These are phyloP conservation scores for Pseudolaguvia tuberculata DNA, from an alignment of 2,113 vertebrate species.

Conservation along the genomic window DNA sequence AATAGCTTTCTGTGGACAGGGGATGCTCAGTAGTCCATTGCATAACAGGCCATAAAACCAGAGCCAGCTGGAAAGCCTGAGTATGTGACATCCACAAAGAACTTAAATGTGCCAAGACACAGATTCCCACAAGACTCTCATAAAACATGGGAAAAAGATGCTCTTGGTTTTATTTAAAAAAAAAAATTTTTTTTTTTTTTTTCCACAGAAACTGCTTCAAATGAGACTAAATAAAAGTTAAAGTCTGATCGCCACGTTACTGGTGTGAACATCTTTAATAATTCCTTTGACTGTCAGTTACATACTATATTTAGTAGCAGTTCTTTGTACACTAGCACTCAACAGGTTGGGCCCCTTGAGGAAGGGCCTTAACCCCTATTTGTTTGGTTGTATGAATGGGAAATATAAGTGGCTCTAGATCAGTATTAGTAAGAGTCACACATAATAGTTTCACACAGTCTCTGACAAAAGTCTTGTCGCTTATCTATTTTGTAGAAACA, in stretches of 20 bases:
- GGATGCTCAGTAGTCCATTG: background rate
- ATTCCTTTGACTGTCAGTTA: background rate
- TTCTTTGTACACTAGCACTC: background rate
- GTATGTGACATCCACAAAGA: background rate
- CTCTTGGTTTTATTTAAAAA: background rate
- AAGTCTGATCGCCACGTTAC: too few species aligned
- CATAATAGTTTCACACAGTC: too few species aligned
- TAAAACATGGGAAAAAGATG: background rate
- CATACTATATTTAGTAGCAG: background rate
- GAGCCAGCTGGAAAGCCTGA: background rate
- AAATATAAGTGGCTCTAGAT: too few species aligned
- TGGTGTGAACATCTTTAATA: background rate
- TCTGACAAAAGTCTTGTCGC: too few species aligned
- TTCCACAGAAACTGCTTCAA: too few species aligned
- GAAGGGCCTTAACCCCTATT: too few species aligned
- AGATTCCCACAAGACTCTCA: slow-evolving; percentile 9
- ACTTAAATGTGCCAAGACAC: background rate
- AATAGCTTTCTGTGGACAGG: background rate
- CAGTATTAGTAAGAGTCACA: too few species aligned
- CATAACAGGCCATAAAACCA: background rate
- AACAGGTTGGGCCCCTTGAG: too few species aligned
- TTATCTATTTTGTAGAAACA: too few species aligned
- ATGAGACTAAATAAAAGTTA: too few species aligned
- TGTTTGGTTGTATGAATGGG: too few species aligned
- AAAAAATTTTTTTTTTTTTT: too few species aligned